Evolutionary conservation across 2,888 invertebrate species (phyloP).

Genomic region (Aphidius colemani): DNA sequence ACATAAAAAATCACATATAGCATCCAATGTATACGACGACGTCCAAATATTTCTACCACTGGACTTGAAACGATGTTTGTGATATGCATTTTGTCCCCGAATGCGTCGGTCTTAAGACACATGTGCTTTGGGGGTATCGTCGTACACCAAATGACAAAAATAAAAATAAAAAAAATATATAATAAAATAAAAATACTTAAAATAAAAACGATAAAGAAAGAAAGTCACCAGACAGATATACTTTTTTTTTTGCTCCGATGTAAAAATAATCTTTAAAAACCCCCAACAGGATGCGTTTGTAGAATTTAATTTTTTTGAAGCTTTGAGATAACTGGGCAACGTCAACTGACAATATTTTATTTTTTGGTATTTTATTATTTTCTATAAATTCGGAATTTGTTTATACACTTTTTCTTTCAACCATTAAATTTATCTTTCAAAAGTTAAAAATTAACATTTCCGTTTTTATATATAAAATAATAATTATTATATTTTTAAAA

Average conservation of each 20-base stretch:
- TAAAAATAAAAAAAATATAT: neutral
- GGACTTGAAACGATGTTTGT: conserved; percentile 4
- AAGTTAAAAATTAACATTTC: too few relatives aligned
- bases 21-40: neutral
- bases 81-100: conserved; percentile 6
- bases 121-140: conserved; percentile 47
- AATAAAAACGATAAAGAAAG: conserved; percentile 18
- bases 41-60: conserved; percentile 19
- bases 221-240: conserved; percentile 58
- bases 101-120: conserved; percentile 39
- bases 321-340: conserved; percentile 37
- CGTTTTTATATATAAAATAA: too few relatives aligned
- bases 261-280: conserved; percentile 61
- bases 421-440: too few relatives aligned
- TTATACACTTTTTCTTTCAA: too few relatives aligned
- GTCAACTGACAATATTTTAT: conserved; percentile 48
- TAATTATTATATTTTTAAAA: too few relatives aligned
- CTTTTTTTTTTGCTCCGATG: conserved; percentile 57
- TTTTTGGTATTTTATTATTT: conserved; percentile 41
- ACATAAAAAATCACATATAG: neutral
- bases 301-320: neutral
- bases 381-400: neutral
- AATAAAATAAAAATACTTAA: conserved; percentile 4
- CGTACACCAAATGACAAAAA: conserved; percentile 6
- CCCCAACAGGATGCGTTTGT: conserved; percentile 58